Evolutionary conservation across 2,113 vertebrate genomes (phyloP).

Genomic region (Theristicus caerulescens): DNA sequence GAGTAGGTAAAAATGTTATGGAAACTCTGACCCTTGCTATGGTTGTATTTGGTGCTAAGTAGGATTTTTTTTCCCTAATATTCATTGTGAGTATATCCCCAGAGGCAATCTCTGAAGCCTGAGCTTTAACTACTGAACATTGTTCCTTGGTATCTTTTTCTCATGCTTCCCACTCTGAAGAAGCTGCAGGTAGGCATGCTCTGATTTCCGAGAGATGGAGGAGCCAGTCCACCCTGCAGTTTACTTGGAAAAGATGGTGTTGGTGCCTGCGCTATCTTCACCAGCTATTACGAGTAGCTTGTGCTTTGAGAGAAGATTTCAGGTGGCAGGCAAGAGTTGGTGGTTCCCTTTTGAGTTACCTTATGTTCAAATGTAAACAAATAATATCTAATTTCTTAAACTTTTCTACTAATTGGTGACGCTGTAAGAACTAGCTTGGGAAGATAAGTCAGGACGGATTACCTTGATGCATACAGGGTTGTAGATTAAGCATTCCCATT

Average conservation of each 20-base stretch:
- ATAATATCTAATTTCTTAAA: neutral
- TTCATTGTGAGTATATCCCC: neutral
- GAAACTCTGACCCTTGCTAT: neutral
- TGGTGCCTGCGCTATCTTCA: neutral
- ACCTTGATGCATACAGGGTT: neutral
- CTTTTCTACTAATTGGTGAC: neutral
- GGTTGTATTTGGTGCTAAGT: neutral
- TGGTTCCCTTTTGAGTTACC: neutral
- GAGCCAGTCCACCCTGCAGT: neutral
- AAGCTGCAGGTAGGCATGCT: neutral
- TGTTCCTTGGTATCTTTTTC: neutral
- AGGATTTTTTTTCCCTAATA: neutral
- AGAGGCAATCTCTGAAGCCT: neutral
- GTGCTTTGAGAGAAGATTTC: neutral
- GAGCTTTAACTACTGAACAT: neutral
- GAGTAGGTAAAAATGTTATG: neutral
- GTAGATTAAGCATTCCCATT: neutral
- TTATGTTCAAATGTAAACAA: neutral
- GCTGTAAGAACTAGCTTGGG: neutral
- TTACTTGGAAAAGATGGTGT: neutral
- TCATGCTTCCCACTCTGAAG: neutral
- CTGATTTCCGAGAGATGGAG: neutral
- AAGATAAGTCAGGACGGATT: neutral
- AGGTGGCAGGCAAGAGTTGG: neutral
- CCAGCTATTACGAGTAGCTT: neutral